Evolutionary conservation across 2,888 invertebrate species (phyloP), one percentile per base, ranked within the genome.

Genomic region (Phasia obesa): DNA sequence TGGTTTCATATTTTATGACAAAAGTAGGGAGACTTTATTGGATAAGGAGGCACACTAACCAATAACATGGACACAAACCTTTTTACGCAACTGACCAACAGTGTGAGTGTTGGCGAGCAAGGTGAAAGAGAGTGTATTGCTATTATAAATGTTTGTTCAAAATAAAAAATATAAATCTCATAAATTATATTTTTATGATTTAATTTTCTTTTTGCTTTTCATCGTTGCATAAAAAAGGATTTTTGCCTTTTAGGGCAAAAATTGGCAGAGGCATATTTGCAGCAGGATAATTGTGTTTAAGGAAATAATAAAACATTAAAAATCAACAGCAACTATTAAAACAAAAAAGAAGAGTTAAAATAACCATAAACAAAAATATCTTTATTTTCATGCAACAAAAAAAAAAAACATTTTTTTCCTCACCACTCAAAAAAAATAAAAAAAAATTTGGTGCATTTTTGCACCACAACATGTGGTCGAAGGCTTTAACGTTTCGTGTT

Each of bases 121-220:
- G 6, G 15, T 49, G n/a, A 27, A 15, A 13, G 35, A 51, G 7
- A 51, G 49, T 27, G 25, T 44, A 47, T 25, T 38, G 60, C 38
- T 60, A 60, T 47, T 38, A 47, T 47, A 64, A 74, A 74, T 38
- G 35, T 75, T 65, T 60, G 35, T 35, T 35, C n/a, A n/a, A 35
- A 25, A 53, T 44, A 59, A n/a, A n/a, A n/a, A 51, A 65, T 44
- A 69, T 69, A 25, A 74, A 74, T 47, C 67, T 62, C 80, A 74
- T 74, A 80, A 80, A 80, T 80, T 74, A 60, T 25, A 70, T 47
- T 64, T 60, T 35, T 65, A 17, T 27, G 11, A 2, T 17, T 25
- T 67, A 17, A 17, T 42, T 53, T n/a, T 42, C 15, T 31, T 51
- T 21, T 59, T 47, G 2, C 9, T 17, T 44, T 59, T 47, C 71